Evolutionary conservation across 2,797 vertebrate species (phyloP), one percentile per base, ranked within the genome.

Genomic region (Paramormyrops hopkinsi): DNA sequence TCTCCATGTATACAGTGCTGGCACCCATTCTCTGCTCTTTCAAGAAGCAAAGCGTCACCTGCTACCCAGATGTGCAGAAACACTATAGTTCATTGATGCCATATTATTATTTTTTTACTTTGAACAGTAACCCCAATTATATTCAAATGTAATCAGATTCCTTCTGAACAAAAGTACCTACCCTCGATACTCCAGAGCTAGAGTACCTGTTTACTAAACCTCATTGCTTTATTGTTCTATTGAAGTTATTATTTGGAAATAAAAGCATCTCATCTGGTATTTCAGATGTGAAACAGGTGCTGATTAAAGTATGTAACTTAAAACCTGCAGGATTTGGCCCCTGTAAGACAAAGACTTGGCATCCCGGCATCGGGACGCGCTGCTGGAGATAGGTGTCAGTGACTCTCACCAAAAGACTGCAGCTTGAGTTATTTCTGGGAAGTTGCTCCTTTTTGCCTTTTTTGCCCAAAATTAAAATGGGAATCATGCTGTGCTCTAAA

Each of bases 401-500:
- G 83, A 14, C 83, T 50, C 22, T 51, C 11, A 85, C 22, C 46
- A 50, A 85, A 29, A 4, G 11, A 51, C 48, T 53, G 48, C 83
- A 12, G 46, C 44, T 53, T 29, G 22, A 29, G 83, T 48, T 85
- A 29, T 85, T 85, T 85, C 48, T 53, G 46, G 83, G 83, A 29
- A 76, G 85, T 76, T 9, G 11, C 11, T 53, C 46, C 37, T 1
- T 53, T 46, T 73, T 79, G 91, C 56, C 62, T 88, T 86, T 89
- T 88, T 51, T 89, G 59, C 91, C 89, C 90, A 88, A 82, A 84
- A 88, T 50, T 90, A n/a, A 91, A 92, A 92, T 87, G 89, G 50
- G 79, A 90, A 90, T 54, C 86, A 79, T 79, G 73, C 73, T 79
- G 85, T 82, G 90, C 86, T 33, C 25, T 65, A 87, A 87, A 87